phyloP scores from a whole-genome alignment of 2,797 vertebrate genomes.

The Gallinago nigripennis region DNA sequence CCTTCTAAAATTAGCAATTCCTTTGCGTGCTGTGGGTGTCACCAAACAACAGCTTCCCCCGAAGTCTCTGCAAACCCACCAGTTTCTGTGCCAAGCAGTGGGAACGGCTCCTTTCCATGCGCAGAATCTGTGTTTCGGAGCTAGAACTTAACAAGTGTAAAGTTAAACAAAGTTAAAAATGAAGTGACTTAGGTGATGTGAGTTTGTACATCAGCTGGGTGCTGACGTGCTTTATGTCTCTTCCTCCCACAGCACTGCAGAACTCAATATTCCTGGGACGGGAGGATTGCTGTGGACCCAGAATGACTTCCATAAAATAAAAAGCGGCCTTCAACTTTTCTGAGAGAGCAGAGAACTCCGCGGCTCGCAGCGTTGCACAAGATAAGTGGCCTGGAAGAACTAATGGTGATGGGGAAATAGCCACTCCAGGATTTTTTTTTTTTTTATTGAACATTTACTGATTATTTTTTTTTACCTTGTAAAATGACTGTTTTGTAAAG shows the following conservation, averaged over 20 bases:
- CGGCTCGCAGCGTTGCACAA: not conserved
- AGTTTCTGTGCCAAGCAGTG: not conserved
- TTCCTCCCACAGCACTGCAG: constrained; percentile 59
- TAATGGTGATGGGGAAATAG: not conserved
- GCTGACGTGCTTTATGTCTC: not conserved
- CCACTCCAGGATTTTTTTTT: not conserved
- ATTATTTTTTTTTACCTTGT: not conserved
- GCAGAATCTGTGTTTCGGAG: not conserved
- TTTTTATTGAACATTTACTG: not conserved
- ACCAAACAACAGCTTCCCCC: not conserved
- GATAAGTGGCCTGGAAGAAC: not conserved
- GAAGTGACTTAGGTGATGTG: not conserved
- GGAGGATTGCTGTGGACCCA: constrained; percentile 79
- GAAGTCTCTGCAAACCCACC: not conserved
- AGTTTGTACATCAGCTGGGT: not conserved
- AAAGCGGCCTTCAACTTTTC: constrained; percentile 79
- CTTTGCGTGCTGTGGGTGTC: not conserved
- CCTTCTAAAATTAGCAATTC: not conserved
- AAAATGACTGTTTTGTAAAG: not conserved
- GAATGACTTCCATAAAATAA: constrained; percentile 78
- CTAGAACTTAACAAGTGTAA: not conserved
- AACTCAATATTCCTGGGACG: constrained; percentile 37
- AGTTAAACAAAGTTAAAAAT: not conserved
- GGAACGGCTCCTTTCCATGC: not conserved
- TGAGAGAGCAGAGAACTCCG: constrained; percentile 36